Conservation (phyloP, 2,888 invertebrate genomes). For the Hololepta plana region DNA sequence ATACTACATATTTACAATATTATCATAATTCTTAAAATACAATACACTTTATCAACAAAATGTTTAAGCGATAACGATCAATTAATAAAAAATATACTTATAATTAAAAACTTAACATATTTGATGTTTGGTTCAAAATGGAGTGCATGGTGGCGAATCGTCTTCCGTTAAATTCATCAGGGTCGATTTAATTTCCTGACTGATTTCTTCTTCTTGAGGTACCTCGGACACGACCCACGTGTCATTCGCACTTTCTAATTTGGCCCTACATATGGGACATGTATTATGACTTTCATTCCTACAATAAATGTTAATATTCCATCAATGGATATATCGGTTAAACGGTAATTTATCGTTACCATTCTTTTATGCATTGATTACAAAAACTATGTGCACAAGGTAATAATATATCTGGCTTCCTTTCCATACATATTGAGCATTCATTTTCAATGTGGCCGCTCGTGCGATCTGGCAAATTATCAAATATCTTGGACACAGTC, state of each 20-base stretch:
- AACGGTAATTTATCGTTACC: too few species aligned
- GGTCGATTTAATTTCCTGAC: conserved; percentile 30
- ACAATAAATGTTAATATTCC: conserved; percentile 13
- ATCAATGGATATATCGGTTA: too few species aligned
- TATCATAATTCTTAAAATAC: conserved; percentile 1
- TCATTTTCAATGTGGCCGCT: conserved; percentile 25
- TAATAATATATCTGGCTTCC: conserved; percentile 40
- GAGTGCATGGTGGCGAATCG: too few species aligned
- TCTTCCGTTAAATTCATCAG: conserved; percentile 24
- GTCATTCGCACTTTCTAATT: conserved; percentile 41
- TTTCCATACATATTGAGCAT: conserved; percentile 56
- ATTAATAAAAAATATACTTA: too few species aligned
- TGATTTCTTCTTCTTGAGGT: conserved; percentile 38
- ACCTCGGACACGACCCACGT: conserved; percentile 45
- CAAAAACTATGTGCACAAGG: conserved; percentile 2
- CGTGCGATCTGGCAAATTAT: conserved; percentile 16
- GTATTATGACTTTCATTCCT: conserved; percentile 52
- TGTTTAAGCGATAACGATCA: too few species aligned
- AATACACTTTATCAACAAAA: background rate
- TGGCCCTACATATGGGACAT: conserved; percentile 50
- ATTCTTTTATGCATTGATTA: conserved; percentile 1
- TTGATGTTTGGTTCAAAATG: too few species aligned
- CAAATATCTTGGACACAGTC: conserved; percentile 25
- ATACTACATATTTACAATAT: too few species aligned
- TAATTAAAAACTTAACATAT: too few species aligned